Conservation (phyloP, 2,113 vertebrate genomes). For the Bubo scandiacus region DNA sequence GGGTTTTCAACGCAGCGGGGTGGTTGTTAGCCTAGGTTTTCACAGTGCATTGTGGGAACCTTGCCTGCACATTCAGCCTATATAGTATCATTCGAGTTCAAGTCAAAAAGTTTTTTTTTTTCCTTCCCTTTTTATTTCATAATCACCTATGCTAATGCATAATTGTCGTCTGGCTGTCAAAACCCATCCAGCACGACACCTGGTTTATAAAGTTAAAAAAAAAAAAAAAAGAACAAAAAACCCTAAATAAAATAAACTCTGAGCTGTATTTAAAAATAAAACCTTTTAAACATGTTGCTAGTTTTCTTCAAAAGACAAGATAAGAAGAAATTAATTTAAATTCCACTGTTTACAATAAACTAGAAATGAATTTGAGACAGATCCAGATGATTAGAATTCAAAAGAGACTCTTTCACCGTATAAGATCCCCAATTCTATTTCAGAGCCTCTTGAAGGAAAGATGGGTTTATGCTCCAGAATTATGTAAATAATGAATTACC, state of each 20-base stretch:
- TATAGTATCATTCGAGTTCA: slow-evolving; percentile 80
- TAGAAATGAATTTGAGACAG: slow-evolving; percentile 54
- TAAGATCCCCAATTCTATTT: slow-evolving; percentile 64
- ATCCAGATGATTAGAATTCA: slow-evolving; percentile 68
- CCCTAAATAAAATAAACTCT: neutral
- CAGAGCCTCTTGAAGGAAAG: slow-evolving; percentile 57
- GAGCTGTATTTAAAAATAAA: slow-evolving; percentile 43
- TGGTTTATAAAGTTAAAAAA: neutral
- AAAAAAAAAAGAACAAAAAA: neutral
- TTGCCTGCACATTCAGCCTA: slow-evolving; percentile 75
- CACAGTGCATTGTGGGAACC: slow-evolving; percentile 93
- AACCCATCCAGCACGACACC: neutral
- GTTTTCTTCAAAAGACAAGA: slow-evolving; percentile 66
- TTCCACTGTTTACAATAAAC: slow-evolving; percentile 68
- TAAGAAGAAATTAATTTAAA: slow-evolving; percentile 70
- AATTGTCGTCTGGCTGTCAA: slow-evolving; percentile 10
- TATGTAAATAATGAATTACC: slow-evolving; percentile 73
- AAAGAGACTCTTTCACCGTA: slow-evolving; percentile 30
- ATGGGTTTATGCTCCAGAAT: slow-evolving; percentile 69
- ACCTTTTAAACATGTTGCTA: slow-evolving; percentile 28
- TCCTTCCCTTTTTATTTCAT: slow-evolving; percentile 45
- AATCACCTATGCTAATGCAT: slow-evolving; percentile 62
- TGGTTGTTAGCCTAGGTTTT: slow-evolving; percentile 84
- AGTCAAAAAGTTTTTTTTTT: slow-evolving; percentile 70
- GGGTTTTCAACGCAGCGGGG: slow-evolving; percentile 84